Evolutionary conservation across 2,797 vertebrate genomes (phyloP).

Genomic region (Gadopsis marmoratus): DNA sequence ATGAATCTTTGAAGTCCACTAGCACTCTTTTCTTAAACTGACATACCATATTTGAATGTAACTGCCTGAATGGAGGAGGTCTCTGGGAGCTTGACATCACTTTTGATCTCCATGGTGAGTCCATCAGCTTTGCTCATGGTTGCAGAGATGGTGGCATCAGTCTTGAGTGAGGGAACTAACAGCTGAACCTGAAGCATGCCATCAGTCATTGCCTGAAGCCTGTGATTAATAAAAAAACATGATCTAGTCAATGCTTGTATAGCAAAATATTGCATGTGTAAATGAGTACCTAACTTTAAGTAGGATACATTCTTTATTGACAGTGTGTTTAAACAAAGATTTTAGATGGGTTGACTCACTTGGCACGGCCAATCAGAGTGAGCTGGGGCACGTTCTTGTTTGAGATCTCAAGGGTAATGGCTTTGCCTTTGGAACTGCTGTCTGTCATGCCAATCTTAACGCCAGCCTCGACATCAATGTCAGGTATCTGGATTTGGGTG

Average conservation of each 20-base stretch:
- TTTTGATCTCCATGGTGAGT: conserved; percentile 86
- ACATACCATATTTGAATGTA: conserved; percentile 88
- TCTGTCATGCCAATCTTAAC: conserved; percentile 86
- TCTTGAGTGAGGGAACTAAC: conserved; percentile 85
- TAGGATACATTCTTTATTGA: conserved; percentile 8
- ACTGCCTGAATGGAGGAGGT: conserved; percentile 86
- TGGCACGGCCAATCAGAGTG: conserved; percentile 86
- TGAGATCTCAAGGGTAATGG: conserved; percentile 86
- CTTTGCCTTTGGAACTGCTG: conserved; percentile 78
- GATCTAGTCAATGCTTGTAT: conserved; percentile 6
- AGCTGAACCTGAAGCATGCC: conserved; percentile 85
- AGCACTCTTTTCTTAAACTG: not conserved
- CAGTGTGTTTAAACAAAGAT: conserved; percentile 4
- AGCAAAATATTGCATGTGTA: not conserved
- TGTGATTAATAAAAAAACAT: conserved; percentile 61
- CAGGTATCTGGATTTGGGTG: conserved; percentile 88
- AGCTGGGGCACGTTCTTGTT: conserved; percentile 90
- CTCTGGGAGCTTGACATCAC: conserved; percentile 84
- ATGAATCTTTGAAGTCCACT: conserved; percentile 1
- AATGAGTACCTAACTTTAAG: not conserved
- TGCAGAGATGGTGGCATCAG: conserved; percentile 86
- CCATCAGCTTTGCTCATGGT: conserved; percentile 77
- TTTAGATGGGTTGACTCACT: conserved; percentile 81
- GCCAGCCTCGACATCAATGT: conserved; percentile 87
- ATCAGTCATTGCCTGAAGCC: conserved; percentile 83